These are phyloP conservation scores for Callimorpha dominula DNA, from an alignment of 2,888 invertebrate species.

Conservation along the genomic window DNA sequence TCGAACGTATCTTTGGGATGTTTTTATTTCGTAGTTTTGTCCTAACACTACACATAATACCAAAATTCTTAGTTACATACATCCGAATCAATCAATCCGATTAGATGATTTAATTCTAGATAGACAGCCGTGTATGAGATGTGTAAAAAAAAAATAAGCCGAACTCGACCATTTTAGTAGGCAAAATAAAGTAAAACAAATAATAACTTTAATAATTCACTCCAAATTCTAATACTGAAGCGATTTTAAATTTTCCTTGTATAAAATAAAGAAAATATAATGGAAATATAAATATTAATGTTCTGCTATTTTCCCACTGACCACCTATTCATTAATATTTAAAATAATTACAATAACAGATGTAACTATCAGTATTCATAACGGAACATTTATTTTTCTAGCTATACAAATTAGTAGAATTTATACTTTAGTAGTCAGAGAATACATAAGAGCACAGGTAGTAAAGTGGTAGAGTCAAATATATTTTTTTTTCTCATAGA, in stretches of 20 bases:
- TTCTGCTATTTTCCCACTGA: background rate
- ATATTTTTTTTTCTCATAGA: background rate
- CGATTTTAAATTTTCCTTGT: background rate
- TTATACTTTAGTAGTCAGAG: background rate
- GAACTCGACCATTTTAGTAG: background rate
- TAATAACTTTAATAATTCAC: background rate
- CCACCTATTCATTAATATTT: background rate
- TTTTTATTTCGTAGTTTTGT: conserved; percentile 10
- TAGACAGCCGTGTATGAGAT: too few relatives aligned
- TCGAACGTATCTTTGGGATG: conserved; percentile 38
- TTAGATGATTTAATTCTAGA: background rate
- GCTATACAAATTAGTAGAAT: background rate
- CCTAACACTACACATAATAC: background rate
- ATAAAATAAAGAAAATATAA: background rate
- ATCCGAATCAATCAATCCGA: background rate
- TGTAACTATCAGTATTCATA: background rate
- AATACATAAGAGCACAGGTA: too few relatives aligned
- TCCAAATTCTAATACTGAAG: background rate
- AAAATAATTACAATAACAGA: background rate
- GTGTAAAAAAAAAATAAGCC: too few relatives aligned
- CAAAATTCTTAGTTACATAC: background rate
- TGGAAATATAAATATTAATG: too few relatives aligned
- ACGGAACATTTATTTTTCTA: background rate
- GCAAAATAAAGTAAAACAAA: background rate
- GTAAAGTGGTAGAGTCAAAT: too few relatives aligned